These are phyloP conservation scores for Diorhabda carinulata DNA, from an alignment of 1,140 invertebrate genomes.

Conservation along the genomic window DNA sequence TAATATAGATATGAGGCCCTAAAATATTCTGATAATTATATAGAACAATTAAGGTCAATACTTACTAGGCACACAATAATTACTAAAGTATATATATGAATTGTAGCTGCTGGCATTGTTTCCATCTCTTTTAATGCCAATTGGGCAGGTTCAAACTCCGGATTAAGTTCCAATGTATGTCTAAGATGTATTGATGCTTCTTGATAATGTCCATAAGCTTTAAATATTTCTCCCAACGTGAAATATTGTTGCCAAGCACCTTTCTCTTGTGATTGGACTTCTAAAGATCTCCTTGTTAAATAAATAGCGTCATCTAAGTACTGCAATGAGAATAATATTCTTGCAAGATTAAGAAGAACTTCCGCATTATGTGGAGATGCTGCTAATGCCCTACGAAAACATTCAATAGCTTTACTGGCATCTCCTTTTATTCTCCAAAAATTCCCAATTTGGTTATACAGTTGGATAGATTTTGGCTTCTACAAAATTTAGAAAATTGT, in stretches of 20 bases:
- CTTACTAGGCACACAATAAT: constrained; percentile 78
- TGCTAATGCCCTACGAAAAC: constrained; percentile 77
- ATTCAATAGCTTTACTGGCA: constrained; percentile 79
- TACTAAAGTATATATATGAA: constrained; percentile 77
- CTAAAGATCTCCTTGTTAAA: constrained; percentile 64
- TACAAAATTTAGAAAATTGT: constrained; percentile 40
- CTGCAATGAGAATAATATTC: constrained; percentile 78
- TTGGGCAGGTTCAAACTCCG: constrained; percentile 75
- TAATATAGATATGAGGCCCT: too few relatives aligned
- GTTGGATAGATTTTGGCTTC: constrained; percentile 80
- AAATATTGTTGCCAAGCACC: constrained; percentile 89
- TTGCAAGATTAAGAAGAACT: constrained; percentile 76
- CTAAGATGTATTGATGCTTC: constrained; percentile 76
- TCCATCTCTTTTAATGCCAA: constrained; percentile 75
- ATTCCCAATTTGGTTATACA: constrained; percentile 87
- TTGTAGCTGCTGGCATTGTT: constrained; percentile 64
- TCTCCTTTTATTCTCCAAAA: constrained; percentile 84
- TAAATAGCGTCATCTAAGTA: constrained; percentile 87
- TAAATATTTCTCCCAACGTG: constrained; percentile 79
- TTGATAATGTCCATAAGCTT: constrained; percentile 77
- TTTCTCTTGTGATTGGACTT: constrained; percentile 70
- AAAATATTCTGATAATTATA: neutral
- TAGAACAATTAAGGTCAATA: constrained; percentile 1
- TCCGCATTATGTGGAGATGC: constrained; percentile 84
- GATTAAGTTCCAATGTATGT: constrained; percentile 76